Conservation (phyloP, 2,797 vertebrate genomes). For the Myotis pilosus region DNA sequence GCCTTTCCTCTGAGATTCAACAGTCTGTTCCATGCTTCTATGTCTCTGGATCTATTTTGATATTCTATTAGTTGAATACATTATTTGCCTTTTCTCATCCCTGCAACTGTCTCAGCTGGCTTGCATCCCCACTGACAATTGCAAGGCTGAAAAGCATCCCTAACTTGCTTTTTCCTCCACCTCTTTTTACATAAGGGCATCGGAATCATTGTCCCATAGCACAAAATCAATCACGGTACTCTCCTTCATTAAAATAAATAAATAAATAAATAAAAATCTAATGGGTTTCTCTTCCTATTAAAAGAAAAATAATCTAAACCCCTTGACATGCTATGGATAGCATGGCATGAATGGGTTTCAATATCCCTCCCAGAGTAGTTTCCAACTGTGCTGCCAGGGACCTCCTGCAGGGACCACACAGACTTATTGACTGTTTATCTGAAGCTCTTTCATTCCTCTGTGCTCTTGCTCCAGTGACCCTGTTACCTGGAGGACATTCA, state of each 20-base stretch:
- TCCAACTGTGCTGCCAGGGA: too few relatives aligned
- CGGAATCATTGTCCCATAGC: neutral
- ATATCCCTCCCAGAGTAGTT: neutral
- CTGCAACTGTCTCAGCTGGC: neutral
- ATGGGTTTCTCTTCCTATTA: neutral
- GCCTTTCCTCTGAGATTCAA: neutral
- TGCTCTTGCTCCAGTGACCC: neutral
- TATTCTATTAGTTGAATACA: neutral
- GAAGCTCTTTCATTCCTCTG: neutral
- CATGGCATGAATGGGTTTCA: neutral
- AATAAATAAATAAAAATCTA: neutral
- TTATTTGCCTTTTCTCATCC: neutral
- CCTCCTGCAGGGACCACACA: fast-evolving
- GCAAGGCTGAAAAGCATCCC: neutral
- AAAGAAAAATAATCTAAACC: neutral
- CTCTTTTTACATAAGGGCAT: neutral
- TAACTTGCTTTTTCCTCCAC: neutral
- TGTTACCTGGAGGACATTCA: neutral
- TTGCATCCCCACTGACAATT: neutral
- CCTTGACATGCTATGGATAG: neutral
- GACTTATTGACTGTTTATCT: neutral
- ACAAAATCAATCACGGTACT: neutral
- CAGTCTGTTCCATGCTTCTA: neutral
- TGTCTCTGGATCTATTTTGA: neutral
- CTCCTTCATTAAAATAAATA: too few relatives aligned